Conservation (phyloP, 2,888 invertebrate genomes). For the Apamea epomidion region DNA sequence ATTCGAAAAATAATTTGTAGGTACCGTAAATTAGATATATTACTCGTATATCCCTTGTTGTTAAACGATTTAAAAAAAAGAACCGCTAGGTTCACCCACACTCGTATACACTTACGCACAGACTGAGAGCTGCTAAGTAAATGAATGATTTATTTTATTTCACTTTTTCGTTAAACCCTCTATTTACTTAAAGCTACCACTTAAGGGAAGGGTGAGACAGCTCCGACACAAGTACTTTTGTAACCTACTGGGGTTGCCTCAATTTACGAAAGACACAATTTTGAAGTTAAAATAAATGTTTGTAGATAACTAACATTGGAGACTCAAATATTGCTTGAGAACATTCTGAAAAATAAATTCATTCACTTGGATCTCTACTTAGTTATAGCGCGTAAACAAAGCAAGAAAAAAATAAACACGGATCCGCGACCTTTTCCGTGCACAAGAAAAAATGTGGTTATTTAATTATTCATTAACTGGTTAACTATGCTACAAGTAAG, state of each 20-base stretch:
- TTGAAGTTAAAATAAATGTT: not conserved
- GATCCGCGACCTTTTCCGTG: constrained; percentile 8
- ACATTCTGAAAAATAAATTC: not conserved
- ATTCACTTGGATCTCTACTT: not conserved
- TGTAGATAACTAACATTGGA: not conserved
- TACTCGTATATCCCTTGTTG: too few species aligned
- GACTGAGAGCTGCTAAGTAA: too few species aligned
- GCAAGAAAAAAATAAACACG: not conserved
- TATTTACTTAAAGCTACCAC: too few species aligned
- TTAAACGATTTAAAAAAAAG: not conserved
- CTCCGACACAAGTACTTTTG: not conserved
- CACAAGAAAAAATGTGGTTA: constrained; percentile 13
- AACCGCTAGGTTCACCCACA: too few species aligned
- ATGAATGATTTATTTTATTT: too few species aligned
- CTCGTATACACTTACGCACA: too few species aligned
- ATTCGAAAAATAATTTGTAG: not conserved
- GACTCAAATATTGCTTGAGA: not conserved
- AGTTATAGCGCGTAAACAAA: not conserved
- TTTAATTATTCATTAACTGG: constrained; percentile 16
- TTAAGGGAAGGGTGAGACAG: too few species aligned
- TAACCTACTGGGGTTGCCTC: not conserved
- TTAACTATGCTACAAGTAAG: not conserved
- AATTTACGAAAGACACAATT: not conserved
- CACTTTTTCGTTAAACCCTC: too few species aligned
- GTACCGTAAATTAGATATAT: not conserved